A percentile compares a stretch with the other conserved stretches of the same genome.
Evolutionary conservation across 2,113 vertebrate genomes (phyloP).

Genomic region (Sigmodon hispidus): DNA sequence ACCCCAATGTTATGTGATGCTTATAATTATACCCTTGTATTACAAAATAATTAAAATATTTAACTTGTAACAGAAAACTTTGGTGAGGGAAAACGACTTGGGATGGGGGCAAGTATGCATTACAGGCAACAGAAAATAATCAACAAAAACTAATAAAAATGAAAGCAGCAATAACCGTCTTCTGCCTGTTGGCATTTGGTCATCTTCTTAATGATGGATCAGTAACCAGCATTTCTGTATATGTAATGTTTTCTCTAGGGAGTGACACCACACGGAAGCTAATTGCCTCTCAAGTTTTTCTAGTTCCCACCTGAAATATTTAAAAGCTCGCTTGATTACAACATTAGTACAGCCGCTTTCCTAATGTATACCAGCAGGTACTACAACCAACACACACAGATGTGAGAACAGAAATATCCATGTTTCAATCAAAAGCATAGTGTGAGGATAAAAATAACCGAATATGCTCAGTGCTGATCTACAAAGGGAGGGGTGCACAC

Average conservation of each 20-base stretch:
- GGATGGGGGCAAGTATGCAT: neutral
- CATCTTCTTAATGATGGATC: conserved; percentile 64
- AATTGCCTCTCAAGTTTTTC: conserved; percentile 74
- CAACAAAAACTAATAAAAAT: conserved; percentile 39
- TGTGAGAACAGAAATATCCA: conserved; percentile 60
- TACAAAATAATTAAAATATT: conserved; percentile 5
- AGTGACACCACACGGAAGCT: conserved; percentile 53
- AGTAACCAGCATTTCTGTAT: conserved; percentile 53
- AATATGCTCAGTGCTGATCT: neutral
- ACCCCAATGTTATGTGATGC: neutral
- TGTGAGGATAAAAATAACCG: conserved; percentile 57
- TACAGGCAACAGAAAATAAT: conserved; percentile 35
- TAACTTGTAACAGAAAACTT: conserved; percentile 43
- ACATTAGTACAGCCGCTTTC: conserved; percentile 54
- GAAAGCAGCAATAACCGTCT: conserved; percentile 43
- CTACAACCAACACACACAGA: neutral
- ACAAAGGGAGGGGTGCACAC: conserved; percentile 25
- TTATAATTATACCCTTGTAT: neutral
- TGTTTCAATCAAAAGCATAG: conserved; percentile 70
- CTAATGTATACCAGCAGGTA: conserved; percentile 12
- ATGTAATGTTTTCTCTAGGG: conserved; percentile 72
- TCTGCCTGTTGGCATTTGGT: conserved; percentile 61
- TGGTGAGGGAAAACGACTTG: neutral
- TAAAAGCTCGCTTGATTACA: conserved; percentile 76
- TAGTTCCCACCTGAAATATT: conserved; percentile 72